Percentiles rank a stretch among this genome's conserved stretches.
Evolutionary conservation across 2,888 invertebrate species (phyloP).

Genomic region (Mimas tiliae): DNA sequence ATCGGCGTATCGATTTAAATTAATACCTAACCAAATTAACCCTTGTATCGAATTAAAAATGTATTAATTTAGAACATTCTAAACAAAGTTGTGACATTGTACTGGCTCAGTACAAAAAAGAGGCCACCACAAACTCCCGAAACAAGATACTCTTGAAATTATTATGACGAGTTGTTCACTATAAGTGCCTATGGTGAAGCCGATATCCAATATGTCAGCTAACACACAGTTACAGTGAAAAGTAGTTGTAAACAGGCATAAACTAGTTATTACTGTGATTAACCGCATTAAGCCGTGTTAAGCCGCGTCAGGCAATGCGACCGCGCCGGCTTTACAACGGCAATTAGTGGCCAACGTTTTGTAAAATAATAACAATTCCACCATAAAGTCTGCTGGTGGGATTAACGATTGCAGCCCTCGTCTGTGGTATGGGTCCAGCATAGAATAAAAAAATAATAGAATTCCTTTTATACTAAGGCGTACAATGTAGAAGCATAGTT

Average conservation of each 20-base stretch:
- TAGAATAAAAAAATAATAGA: neutral
- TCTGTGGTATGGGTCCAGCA: neutral
- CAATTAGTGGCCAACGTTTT: slow-evolving; percentile 24
- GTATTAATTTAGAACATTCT: no score
- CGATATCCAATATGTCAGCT: neutral
- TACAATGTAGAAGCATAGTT: no score
- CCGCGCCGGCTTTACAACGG: slow-evolving; percentile 23
- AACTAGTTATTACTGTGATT: slow-evolving; percentile 15
- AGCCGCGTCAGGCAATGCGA: slow-evolving; percentile 6
- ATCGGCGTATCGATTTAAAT: no score
- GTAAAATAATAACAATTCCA: slow-evolving; percentile 20
- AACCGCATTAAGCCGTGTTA: slow-evolving; percentile 10
- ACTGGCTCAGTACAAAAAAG: no score
- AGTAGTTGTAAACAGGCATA: slow-evolving; percentile 16
- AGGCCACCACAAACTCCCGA: no score
- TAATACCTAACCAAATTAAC: no score
- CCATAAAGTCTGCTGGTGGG: neutral
- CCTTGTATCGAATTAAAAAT: no score
- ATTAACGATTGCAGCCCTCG: neutral
- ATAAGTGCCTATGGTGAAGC: no score
- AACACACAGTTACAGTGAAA: neutral
- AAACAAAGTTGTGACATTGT: no score
- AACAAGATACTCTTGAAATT: no score
- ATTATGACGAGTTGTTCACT: no score
- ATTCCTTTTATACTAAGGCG: no score